Base-by-base conservation (phyloP, 2,888 invertebrate species). In the Tenthredo distinguenda region DNA sequence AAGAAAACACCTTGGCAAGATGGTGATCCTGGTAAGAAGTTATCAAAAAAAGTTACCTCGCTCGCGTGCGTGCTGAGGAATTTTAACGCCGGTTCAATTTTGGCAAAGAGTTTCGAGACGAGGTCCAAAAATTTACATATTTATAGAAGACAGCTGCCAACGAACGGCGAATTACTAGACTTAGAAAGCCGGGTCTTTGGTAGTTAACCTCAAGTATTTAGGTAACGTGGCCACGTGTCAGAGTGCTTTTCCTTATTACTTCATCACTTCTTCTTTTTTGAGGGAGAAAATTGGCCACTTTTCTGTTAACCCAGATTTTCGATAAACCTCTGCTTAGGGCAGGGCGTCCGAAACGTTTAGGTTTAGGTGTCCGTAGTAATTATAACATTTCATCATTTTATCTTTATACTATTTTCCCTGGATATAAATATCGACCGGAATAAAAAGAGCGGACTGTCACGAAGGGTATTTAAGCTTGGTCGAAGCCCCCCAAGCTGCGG, bases 81-180 rank as follows among this genome's bases (percentile, higher is more conserved):
- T 76, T 76, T 76, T 47, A 40, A 26, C 26, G 76, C 43, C 43
- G n/a, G 40, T 76, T 47, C 21, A 47, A 21, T 43, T 47, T 26
- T 15, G 21, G 10, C 26, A n/a, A 18, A 43, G 37, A 21, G 9
- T 74, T 43, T 74, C 10, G 4, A 76, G 76, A 76, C 12, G 43
- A 72, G 43, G 72, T 72, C 10, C 7, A 55, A 50, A 77, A 50
- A 77, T 77, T 77, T 55, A 15, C 77, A 77, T 77, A 77, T 50
- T 50, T 77, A 77, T 77, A 5, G 50, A 55, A 31, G 34, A n/a
- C 50, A 77, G 77, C 47, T 55, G 31, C 26, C 55, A 31, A 31
- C 47, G 31, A 77, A 77, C 43, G 74, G 77, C 7, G 37, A 55
- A 77, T 77, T 55, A 34, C 43, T 43, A 43, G 77, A 55, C 18